Percentiles rank a stretch among this genome's conserved stretches.
Evolutionary conservation across 2,797 vertebrate species (phyloP).

Genomic region (Podarcis siculus): DNA sequence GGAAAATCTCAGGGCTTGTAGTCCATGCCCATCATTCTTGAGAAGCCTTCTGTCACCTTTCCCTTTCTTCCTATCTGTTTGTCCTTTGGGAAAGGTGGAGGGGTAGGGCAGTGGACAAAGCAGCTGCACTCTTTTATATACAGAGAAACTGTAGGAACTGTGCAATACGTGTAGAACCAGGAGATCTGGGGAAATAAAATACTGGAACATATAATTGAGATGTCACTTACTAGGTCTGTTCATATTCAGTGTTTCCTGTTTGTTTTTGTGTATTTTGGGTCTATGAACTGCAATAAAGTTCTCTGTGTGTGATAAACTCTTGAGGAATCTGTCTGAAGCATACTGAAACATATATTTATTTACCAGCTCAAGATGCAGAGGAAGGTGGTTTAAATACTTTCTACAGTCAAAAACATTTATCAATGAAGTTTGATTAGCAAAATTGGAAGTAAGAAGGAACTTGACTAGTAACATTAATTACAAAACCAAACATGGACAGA

Average conservation of each 20-base stretch:
- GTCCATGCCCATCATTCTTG: neutral
- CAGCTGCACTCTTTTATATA: constrained; percentile 1
- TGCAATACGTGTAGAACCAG: neutral
- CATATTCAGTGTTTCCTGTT: constrained; percentile 16
- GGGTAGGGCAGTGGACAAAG: constrained; percentile 6
- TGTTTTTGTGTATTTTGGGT: constrained; percentile 53
- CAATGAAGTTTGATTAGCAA: constrained; percentile 47
- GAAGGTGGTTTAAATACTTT: constrained; percentile 40
- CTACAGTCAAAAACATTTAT: constrained; percentile 39
- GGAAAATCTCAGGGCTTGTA: neutral
- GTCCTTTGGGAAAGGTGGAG: too few relatives aligned
- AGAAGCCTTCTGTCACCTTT: neutral
- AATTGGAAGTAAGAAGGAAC: constrained; percentile 41
- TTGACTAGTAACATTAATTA: neutral
- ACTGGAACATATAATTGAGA: constrained; percentile 31
- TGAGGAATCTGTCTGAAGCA: constrained; percentile 45
- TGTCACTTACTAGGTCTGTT: constrained; percentile 36
- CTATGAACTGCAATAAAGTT: too few relatives aligned
- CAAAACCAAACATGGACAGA: neutral
- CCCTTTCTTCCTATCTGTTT: too few relatives aligned
- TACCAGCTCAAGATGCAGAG: constrained; percentile 46
- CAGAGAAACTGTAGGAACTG: constrained; percentile 32
- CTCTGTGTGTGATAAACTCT: constrained; percentile 24
- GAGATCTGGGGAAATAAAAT: constrained; percentile 36
- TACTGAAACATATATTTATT: constrained; percentile 30